Conservation (phyloP, 2,113 vertebrate species). For the Bucco capensis region DNA sequence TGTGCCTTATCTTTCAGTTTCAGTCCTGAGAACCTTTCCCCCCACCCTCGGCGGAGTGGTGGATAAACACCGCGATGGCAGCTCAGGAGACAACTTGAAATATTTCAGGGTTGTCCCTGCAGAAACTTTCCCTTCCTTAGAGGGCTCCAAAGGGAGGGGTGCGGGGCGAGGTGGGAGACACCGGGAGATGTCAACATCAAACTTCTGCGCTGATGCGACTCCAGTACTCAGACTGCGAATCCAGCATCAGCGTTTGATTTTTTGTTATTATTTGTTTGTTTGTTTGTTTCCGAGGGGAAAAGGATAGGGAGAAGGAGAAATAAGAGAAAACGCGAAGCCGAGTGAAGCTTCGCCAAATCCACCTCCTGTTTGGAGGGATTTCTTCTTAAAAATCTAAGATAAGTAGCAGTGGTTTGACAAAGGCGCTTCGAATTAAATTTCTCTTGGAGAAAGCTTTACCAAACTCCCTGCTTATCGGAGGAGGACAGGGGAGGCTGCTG, state of each 20-base stretch:
- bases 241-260: background rate
- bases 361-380: background rate
- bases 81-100: constrained; percentile 39
- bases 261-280: background rate
- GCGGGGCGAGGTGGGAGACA: constrained; percentile 10
- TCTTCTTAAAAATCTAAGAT: background rate
- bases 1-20: constrained; percentile 43
- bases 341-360: background rate
- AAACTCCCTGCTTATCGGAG: background rate
- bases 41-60: background rate
- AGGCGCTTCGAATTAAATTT: constrained; percentile 1
- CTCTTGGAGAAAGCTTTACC: background rate
- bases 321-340: background rate
- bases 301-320: background rate
- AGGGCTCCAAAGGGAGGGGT: constrained; percentile 24
- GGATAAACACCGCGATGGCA: background rate
- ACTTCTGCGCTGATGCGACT: constrained; percentile 27
- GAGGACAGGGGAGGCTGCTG: background rate
- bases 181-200: constrained; percentile 57
- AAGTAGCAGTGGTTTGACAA: background rate
- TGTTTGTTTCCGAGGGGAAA: background rate
- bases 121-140: constrained; percentile 62
- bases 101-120: constrained; percentile 45
- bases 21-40: background rate
- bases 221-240: background rate